phyloP scores from a whole-genome alignment of 2,113 vertebrate species.

The Cettia cetti region DNA sequence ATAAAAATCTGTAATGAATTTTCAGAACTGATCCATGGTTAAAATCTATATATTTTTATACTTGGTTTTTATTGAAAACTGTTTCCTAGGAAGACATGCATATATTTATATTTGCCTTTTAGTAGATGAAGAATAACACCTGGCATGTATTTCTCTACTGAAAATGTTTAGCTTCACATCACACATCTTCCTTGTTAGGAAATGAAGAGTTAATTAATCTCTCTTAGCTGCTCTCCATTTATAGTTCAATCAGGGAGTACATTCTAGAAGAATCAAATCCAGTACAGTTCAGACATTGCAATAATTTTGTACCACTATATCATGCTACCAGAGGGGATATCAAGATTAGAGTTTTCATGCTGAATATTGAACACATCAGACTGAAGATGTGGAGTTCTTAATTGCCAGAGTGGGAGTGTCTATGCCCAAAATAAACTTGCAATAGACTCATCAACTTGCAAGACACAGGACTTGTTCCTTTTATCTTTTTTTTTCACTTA shows the following conservation, averaged over 20 bases:
- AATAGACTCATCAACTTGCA: background rate
- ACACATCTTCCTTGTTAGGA: slow-evolving; percentile 6
- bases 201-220: slow-evolving; percentile 48
- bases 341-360: slow-evolving; percentile 19
- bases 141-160: background rate
- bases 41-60: background rate
- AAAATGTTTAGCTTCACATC: slow-evolving; percentile 13
- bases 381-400: background rate
- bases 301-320: slow-evolving; percentile 4
- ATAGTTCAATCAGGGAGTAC: slow-evolving; percentile 10
- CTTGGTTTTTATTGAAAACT: background rate
- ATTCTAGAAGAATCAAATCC: slow-evolving; percentile 32
- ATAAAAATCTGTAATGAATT: background rate
- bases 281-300: background rate
- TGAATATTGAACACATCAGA: slow-evolving; percentile 3
- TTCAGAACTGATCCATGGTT: background rate
- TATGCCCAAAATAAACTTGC: background rate
- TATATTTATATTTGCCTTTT: background rate
- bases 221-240: slow-evolving; percentile 23
- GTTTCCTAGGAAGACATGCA: background rate
- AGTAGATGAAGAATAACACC: background rate
- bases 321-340: slow-evolving; percentile 5
- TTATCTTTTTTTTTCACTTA: background rate
- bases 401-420: background rate
- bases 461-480: background rate